Conservation (phyloP, 2,797 vertebrate genomes). For the Rhodeus uyekii region DNA sequence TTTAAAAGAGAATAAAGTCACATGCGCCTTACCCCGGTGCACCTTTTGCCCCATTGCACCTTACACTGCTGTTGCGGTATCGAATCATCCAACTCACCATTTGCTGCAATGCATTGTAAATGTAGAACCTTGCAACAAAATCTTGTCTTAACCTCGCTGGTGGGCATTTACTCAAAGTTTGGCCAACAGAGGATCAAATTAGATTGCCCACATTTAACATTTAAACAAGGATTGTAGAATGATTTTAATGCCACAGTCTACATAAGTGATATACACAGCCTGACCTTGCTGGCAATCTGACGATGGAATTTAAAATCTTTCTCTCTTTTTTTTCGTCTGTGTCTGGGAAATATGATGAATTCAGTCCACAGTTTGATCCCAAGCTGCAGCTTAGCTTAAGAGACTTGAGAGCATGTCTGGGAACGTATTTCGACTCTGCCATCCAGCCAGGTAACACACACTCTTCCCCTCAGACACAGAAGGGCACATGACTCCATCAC, state of each 20-base stretch:
- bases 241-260: conserved; percentile 33
- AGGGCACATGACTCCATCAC: neutral
- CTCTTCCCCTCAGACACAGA: neutral
- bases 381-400: conserved; percentile 41
- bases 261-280: conserved; percentile 46
- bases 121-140: conserved; percentile 32
- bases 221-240: conserved; percentile 48
- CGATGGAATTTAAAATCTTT: conserved; percentile 51
- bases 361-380: conserved; percentile 46
- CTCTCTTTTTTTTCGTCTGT: neutral
- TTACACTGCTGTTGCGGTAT: neutral
- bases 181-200: conserved; percentile 35
- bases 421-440: conserved; percentile 13
- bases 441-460: neutral
- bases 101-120: conserved; percentile 21
- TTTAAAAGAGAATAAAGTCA: neutral
- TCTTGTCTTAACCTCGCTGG: conserved; percentile 6
- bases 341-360: conserved; percentile 44
- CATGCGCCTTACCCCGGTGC: neutral
- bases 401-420: conserved; percentile 20
- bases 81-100: conserved; percentile 29
- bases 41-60: neutral
- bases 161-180: conserved; percentile 44
- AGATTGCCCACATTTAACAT: conserved; percentile 51
- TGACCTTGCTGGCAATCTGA: conserved; percentile 50